phyloP scores from a whole-genome alignment of 2,888 invertebrate species.

The Chalcosyrphus nemorum region DNA sequence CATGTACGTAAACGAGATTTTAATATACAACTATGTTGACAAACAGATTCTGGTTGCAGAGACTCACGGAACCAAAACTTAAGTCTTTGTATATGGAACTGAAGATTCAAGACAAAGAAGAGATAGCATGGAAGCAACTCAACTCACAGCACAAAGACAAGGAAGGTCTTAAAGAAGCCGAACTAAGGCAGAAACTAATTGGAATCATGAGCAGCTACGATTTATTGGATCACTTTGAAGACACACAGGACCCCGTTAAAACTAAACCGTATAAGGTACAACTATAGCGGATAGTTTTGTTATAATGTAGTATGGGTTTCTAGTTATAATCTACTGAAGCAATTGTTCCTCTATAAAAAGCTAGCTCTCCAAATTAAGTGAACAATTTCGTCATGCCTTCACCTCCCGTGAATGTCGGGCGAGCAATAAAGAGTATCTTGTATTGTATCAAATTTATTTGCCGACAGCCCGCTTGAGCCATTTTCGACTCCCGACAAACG shows the following conservation, averaged over 20 bases:
- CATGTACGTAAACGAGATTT: slow-evolving; percentile 85
- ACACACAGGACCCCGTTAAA: slow-evolving; percentile 84
- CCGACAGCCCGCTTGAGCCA: too few species aligned
- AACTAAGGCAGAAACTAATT: slow-evolving; percentile 89
- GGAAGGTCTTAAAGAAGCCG: slow-evolving; percentile 92
- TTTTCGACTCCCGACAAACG: too few species aligned
- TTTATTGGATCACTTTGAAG: slow-evolving; percentile 90
- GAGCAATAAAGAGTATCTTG: too few species aligned
- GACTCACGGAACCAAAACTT: slow-evolving; percentile 91
- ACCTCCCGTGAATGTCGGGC: too few species aligned
- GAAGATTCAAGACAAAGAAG: slow-evolving; percentile 96
- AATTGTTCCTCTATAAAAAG: too few species aligned
- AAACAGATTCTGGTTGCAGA: slow-evolving; percentile 80
- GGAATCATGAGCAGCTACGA: slow-evolving; percentile 92
- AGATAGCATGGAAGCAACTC: slow-evolving; percentile 91
- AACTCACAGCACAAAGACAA: slow-evolving; percentile 93
- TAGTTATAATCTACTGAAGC: too few species aligned
- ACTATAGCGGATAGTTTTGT: too few species aligned
- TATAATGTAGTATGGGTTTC: too few species aligned
- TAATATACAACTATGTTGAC: neutral
- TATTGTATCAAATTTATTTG: too few species aligned
- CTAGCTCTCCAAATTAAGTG: too few species aligned
- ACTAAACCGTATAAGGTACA: slow-evolving; percentile 78
- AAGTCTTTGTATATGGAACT: slow-evolving; percentile 94
- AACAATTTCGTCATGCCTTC: too few species aligned